Base-by-base conservation (phyloP, 2,797 vertebrate species). In the Phataginus tricuspis region DNA sequence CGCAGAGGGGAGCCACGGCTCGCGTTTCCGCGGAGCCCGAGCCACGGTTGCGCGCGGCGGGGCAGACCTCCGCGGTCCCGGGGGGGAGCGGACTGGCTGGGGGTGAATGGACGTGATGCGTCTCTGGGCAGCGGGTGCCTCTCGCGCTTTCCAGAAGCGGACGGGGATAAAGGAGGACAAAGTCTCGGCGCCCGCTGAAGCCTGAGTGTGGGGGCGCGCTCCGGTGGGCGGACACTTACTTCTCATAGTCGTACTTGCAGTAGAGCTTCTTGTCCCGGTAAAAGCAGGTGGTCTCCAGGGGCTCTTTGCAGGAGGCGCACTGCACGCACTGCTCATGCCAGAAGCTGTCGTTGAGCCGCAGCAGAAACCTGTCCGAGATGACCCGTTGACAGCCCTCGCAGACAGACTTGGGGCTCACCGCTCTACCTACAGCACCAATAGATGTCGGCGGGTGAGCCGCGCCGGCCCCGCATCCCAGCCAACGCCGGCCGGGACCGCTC, bases 261-360 rank as follows among this genome's bases (percentile, higher is more conserved):
- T 99, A 99, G 86, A 99, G 99, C 97, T 99, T 99, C 98, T 99
- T 98, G 98, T 99, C 99, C 39, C 99, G 98, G 97, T 99, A 99
- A 98, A 99, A 99, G 98, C 99, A 99, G 98, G 99, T 99, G 98
- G 98, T 99, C 88, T 98, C 98, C 96, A 99, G 99, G 79, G 99
- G 98, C 95, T 99, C 99, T 86, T 99, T 99, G 98, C 99, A 99
- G 95, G 99, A 98, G 2, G 98, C 97, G 97, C 99, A 99, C 93
- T 99, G 99, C 97, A 99, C 99, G 34, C 99, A 99, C 93, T 98
- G 98, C 96, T 99, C 99, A 0, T 99, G 99, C 99, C 99, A 99
- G 96, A 99, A 98, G 96, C 99, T 99, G 97, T 99, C 99, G 85
- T 99, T 99, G 91, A 99, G 99, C 96, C 99, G 98, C 98, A 99